Evolutionary conservation across 1,140 invertebrate species (phyloP).

Genomic region (Alviniconcha marisindica): DNA sequence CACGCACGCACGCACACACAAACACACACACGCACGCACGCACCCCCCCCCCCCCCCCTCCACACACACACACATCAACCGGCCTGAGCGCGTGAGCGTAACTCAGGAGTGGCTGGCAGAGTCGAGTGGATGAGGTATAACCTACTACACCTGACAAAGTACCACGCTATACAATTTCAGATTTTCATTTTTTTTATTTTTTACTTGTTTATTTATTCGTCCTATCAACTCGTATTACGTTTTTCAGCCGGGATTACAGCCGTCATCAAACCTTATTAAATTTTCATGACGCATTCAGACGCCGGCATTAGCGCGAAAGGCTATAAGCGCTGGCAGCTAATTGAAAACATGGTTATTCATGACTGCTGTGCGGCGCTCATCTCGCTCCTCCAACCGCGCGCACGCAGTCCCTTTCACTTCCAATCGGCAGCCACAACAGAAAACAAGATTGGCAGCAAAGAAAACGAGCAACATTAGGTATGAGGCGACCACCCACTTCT

Average conservation of each 20-base stretch:
- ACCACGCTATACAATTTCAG: too few species aligned
- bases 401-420: neutral
- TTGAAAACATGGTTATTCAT: conserved; percentile 12
- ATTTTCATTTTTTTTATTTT: neutral
- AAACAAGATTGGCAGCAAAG: neutral
- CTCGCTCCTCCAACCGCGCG: neutral
- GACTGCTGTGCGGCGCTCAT: neutral
- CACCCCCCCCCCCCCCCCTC: too few species aligned
- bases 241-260: neutral
- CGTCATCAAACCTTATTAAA: conserved; percentile 11
- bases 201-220: neutral
- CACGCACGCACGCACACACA: too few species aligned
- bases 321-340: neutral
- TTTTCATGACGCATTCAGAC: neutral
- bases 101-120: too few species aligned
- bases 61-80: too few species aligned
- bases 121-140: too few species aligned
- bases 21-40: too few species aligned
- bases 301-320: neutral
- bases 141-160: too few species aligned
- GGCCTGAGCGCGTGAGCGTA: too few species aligned
- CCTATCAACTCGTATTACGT: neutral
- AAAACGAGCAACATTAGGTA: neutral
- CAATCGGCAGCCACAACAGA: neutral
- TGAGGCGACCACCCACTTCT: conserved; percentile 6